phyloP scores from a whole-genome alignment of 2,113 vertebrate genomes.

The Scophthalmus maximus region DNA sequence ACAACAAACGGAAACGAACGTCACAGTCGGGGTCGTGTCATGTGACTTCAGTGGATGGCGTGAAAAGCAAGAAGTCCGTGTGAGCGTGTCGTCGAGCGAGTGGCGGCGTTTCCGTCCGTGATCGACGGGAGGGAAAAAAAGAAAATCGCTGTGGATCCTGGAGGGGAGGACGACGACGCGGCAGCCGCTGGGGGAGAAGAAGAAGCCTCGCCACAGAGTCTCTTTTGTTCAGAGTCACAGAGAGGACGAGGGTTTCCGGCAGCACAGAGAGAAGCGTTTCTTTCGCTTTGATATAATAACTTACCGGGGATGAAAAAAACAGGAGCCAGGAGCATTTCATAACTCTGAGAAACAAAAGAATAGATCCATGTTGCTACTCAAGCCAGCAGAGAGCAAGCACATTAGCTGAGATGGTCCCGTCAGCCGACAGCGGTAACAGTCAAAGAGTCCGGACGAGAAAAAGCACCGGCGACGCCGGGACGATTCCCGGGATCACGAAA shows the following conservation, averaged over 20 bases:
- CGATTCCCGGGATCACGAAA: slow-evolving; percentile 20
- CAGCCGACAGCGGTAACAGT: slow-evolving; percentile 64
- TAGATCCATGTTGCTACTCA: slow-evolving; percentile 75
- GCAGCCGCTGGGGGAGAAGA: neutral
- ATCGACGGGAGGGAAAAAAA: slow-evolving; percentile 3
- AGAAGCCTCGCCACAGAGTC: slow-evolving; percentile 21
- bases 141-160: neutral
- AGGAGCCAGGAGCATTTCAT: slow-evolving; percentile 17
- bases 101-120: slow-evolving; percentile 26
- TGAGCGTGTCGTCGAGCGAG: neutral
- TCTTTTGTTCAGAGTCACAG: slow-evolving; percentile 7
- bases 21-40: slow-evolving; percentile 9
- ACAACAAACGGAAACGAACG: neutral
- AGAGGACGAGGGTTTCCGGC: neutral
- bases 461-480: neutral
- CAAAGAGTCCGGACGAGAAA: slow-evolving; percentile 33
- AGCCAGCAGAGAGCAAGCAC: slow-evolving; percentile 81
- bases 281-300: slow-evolving; percentile 23
- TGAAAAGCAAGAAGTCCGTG: neutral
- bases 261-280: slow-evolving; percentile 47
- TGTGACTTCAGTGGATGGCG: slow-evolving; percentile 45
- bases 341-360: neutral
- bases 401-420: slow-evolving; percentile 32
- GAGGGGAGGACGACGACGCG: neutral
- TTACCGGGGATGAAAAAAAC: slow-evolving; percentile 4